Conservation (phyloP, 2,113 vertebrate genomes). For the Chaetorhynchus papuensis region DNA sequence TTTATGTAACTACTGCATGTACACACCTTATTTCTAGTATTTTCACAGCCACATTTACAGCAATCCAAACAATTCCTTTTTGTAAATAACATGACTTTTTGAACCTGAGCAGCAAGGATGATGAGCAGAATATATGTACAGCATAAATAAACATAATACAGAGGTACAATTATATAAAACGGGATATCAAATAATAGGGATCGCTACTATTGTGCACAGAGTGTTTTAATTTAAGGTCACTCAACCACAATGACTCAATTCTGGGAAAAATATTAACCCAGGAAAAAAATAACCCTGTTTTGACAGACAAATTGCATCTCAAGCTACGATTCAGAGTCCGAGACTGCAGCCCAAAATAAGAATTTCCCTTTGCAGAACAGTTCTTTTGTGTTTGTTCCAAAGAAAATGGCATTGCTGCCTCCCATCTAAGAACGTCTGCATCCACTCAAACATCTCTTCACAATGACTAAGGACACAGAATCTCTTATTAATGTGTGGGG, state of each 20-base stretch:
- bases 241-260: background rate
- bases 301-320: background rate
- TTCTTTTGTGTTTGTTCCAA: background rate
- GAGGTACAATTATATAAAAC: background rate
- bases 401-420: background rate
- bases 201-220: too few species aligned
- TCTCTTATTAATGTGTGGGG: background rate
- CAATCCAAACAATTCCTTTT: background rate
- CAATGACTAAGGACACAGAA: background rate
- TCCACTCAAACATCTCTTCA: background rate
- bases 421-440: background rate
- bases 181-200: background rate
- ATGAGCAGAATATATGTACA: background rate
- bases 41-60: background rate
- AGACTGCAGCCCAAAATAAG: background rate
- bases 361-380: background rate
- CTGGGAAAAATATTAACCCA: background rate
- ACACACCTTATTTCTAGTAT: background rate
- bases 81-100: background rate
- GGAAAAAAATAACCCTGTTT: background rate
- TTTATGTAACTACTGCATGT: background rate
- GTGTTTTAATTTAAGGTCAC: background rate
- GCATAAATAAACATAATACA: background rate
- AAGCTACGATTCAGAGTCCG: background rate
- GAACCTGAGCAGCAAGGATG: background rate